phyloP scores from a whole-genome alignment of 2,888 invertebrate genomes.

The Matsumyia berberina region DNA sequence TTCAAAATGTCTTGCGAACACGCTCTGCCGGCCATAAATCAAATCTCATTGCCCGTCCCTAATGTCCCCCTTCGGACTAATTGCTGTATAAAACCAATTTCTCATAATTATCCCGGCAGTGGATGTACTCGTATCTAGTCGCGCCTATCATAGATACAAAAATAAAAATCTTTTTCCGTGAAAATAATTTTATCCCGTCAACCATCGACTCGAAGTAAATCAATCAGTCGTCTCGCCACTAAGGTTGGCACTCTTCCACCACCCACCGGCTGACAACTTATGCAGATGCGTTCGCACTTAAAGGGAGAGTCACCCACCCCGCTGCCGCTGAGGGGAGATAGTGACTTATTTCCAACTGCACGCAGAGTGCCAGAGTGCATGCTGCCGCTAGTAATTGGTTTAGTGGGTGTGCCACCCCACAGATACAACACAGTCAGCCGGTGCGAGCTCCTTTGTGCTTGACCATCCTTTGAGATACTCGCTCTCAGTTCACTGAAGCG shows the following conservation, averaged over 20 bases:
- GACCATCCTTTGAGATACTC: slow-evolving; percentile 49
- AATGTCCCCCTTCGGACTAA: slow-evolving; percentile 20
- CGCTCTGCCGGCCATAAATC: slow-evolving; percentile 29
- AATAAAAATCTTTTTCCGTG: background rate
- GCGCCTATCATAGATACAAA: background rate
- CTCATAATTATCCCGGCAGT: background rate
- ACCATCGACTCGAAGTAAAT: slow-evolving; percentile 39
- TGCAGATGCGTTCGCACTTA: slow-evolving; percentile 54
- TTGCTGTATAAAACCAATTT: slow-evolving; percentile 32
- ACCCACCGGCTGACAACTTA: background rate
- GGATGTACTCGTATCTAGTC: slow-evolving; percentile 13
- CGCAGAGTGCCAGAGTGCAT: slow-evolving; percentile 47
- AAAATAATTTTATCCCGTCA: slow-evolving; percentile 9
- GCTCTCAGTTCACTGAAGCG: slow-evolving; percentile 31
- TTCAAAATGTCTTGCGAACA: slow-evolving; percentile 17
- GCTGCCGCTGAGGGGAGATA: slow-evolving; percentile 18
- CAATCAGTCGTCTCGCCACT: slow-evolving; percentile 31
- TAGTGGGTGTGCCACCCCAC: slow-evolving; percentile 65
- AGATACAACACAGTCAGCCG: slow-evolving; percentile 44
- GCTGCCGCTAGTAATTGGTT: slow-evolving; percentile 59
- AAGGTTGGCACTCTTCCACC: slow-evolving; percentile 18
- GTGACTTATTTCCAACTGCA: slow-evolving; percentile 41
- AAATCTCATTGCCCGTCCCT: background rate
- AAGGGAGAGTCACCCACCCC: slow-evolving; percentile 47
- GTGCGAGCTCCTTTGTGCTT: slow-evolving; percentile 20